Percentiles rank a stretch among this genome's conserved stretches.
These are phyloP conservation scores for Lathamus discolor DNA, from an alignment of 2,113 vertebrate species.

Conservation along the genomic window DNA sequence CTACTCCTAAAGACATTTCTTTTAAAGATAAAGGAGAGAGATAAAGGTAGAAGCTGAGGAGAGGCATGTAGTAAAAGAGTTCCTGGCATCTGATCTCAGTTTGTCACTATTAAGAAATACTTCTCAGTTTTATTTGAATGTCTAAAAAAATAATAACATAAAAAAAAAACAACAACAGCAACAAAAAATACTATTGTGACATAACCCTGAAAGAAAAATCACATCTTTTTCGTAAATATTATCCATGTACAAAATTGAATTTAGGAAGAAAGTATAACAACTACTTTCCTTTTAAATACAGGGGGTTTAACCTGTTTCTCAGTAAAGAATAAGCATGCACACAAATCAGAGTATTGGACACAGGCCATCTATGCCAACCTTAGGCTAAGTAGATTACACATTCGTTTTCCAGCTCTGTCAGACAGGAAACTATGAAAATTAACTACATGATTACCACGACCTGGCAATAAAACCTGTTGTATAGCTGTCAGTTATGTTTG, in stretches of 20 bases:
- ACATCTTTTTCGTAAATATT: accelerated
- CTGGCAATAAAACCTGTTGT: background rate
- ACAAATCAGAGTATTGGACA: background rate
- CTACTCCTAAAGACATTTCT: background rate
- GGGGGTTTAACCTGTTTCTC: background rate
- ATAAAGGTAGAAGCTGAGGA: background rate
- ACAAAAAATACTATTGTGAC: background rate
- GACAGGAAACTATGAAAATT: background rate
- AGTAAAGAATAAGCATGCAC: background rate
- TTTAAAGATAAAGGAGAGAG: background rate
- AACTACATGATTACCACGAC: background rate
- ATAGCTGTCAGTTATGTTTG: background rate
- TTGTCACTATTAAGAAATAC: background rate
- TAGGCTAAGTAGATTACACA: background rate
- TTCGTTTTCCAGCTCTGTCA: background rate
- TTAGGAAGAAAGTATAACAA: background rate
- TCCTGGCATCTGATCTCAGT: background rate
- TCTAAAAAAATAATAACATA: background rate
- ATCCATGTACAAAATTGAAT: background rate
- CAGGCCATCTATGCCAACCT: background rate
- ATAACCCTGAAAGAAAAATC: background rate
- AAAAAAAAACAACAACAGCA: background rate
- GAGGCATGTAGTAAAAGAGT: accelerated
- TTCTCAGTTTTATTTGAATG: background rate
- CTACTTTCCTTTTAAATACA: background rate